Base-by-base conservation (phyloP, 1,140 invertebrate genomes). In the Lordiphosa stackelbergi region DNA sequence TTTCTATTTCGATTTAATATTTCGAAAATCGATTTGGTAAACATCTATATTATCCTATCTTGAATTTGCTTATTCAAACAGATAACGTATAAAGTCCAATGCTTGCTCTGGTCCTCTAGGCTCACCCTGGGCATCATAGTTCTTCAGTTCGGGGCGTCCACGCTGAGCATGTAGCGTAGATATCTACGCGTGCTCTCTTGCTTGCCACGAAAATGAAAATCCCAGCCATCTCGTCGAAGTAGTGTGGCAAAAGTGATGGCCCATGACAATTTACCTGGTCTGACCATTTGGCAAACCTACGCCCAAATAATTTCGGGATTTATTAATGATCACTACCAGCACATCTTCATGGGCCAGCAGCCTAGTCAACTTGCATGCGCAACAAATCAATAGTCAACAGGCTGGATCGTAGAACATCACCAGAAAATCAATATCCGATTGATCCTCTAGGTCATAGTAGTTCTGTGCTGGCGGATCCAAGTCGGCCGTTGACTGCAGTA, bases 321-420 rank as follows among this genome's bases (percentile, higher is more conserved):
- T 62, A 40, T 77, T 60, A n/a, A 77, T 43, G 4, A 63, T 28
- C 0, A 77, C 34, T n/a, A 71, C 40, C 0, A 9, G 10, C 0
- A 75, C 9, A 28, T 66, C 34, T 36, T 66, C 61, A 28, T 46
- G 38, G 9, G 24, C 13, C 7, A 74, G 12, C 10, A 61, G 53
- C 4, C 47, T 52, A 0, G 52, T n/a, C 12, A 74, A 38, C 24
- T 74, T 75, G 12, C 16, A 48, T 58, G 5, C 48, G 11, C 24
- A 66, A 36, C 34, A 2, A 56, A n/a, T 6, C 72, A 75, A 19
- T 57, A 47, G 24, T 66, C n/a, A 66, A 28, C 61, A 52, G 22
- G 42, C 47, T 1, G 72, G 72, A 16, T 75, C 53, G n/a, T 71
- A 74, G 2, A 75, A 42, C 46, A 74, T 51, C 10, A 66, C 31